Evolutionary conservation across 92 coral and sea anemone species (phyloP), one percentile per base, ranked within the genome.

Genomic region (Blastomussa wellsi): DNA sequence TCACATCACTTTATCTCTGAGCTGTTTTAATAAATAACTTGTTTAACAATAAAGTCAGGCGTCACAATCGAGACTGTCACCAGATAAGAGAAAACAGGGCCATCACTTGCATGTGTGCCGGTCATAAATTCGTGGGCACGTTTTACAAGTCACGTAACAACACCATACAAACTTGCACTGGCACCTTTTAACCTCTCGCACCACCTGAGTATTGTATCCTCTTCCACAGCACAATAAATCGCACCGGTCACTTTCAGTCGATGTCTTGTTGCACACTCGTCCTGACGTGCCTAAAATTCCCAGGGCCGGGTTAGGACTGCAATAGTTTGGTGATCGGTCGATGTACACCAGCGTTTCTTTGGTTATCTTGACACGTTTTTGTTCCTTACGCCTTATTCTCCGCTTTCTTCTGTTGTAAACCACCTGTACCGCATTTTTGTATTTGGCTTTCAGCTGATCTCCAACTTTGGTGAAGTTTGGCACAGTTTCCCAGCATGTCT

Each of bases 281-380:
- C 99, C 98, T 19, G 98, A 92, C 20, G 95, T 92, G 9, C 98
- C 98, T 44, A 88, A 82, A 75, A 96, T 92, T 0, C 96, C 98
- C 51, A 90, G 91, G 16, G 75, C 37, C 41, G 82, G 84, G 70
- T 96, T 86, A n/a, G 88, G 87, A 39, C 76, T 62, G 79, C 98
- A 95, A 82, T 95, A 95, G 79, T 95, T 94, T 31, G 95, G 95
- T 68, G 98, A 92, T 28, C 73, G 77, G 52, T 92, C 89, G 80
- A 94, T 79, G 79, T 84, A 91, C 26, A 95, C 95, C 82, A 95
- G 82, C 6, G 93, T 82, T 8, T 81, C 87, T 52, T 75, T 77
- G 20, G 86, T 67, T 2, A 95, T 73, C 39, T 83, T 90, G 36
- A 90, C 31, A 65, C 90, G 90, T 67, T 91, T 90, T 72, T 90